A percentile compares a stretch with the other conserved stretches of the same genome.
These are phyloP conservation scores for Porites australiensis DNA, from an alignment of 64 coral and sea anemone species.

Conservation along the genomic window DNA sequence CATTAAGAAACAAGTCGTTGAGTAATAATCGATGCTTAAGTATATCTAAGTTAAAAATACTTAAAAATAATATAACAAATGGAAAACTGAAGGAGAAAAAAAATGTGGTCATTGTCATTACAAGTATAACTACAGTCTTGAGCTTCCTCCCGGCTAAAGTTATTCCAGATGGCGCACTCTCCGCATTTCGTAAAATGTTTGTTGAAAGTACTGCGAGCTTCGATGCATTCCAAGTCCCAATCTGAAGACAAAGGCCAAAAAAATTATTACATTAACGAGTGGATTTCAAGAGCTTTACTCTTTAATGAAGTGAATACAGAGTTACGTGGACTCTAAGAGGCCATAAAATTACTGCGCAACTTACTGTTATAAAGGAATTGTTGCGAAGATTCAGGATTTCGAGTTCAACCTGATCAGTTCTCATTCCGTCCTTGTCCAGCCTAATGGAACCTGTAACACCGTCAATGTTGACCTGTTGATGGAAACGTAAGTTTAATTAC, in stretches of 20 bases:
- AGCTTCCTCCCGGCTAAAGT: conserved; percentile 5
- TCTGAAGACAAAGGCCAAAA: background rate
- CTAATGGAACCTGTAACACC: conserved; percentile 25
- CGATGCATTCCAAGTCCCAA: conserved; percentile 40
- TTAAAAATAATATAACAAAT: no score
- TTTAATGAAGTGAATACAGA: no score
- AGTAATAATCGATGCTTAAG: no score
- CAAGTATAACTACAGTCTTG: background rate
- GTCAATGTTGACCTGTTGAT: background rate
- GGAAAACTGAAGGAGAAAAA: background rate
- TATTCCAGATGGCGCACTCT: background rate
- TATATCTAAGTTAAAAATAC: no score
- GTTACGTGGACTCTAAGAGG: no score
- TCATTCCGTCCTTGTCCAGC: background rate
- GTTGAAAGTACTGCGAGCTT: background rate
- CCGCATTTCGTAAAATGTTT: background rate
- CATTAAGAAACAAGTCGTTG: no score
- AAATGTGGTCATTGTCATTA: background rate
- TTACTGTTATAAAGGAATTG: conserved; percentile 31
- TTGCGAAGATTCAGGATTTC: conserved; percentile 65
- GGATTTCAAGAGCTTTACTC: background rate
- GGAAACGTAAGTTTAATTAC: background rate
- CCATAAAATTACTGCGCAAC: background rate
- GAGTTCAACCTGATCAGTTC: conserved; percentile 6
- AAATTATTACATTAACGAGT: background rate